Evolutionary conservation across 1,140 invertebrate genomes (phyloP).

Genomic region (Drosophila gunungcola): DNA sequence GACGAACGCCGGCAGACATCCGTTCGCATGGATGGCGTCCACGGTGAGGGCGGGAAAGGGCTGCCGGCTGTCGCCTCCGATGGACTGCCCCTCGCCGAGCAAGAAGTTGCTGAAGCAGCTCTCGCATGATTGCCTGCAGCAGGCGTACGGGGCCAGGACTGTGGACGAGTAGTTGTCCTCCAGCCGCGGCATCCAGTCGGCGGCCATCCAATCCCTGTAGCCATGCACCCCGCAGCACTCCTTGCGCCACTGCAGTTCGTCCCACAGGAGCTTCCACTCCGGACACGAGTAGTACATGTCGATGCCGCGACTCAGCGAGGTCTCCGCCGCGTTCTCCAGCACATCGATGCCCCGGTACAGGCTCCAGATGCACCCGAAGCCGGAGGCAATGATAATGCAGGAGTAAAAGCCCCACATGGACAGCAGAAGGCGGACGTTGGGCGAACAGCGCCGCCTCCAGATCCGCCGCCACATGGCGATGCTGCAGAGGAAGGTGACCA

Average conservation of each 20-base stretch:
- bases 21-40: constrained; percentile 58
- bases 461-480: constrained; percentile 66
- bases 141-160: constrained; percentile 69
- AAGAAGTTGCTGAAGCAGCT: constrained; percentile 33
- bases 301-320: constrained; percentile 64
- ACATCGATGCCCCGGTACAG: constrained; percentile 49
- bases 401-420: constrained; percentile 72
- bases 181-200: constrained; percentile 71
- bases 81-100: constrained; percentile 6
- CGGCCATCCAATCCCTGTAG: constrained; percentile 79
- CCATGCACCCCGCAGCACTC: constrained; percentile 75
- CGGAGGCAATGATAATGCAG: constrained; percentile 65
- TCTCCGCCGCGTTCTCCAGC: constrained; percentile 54
- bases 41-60: constrained; percentile 48
- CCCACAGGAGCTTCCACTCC: constrained; percentile 81
- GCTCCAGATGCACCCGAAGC: constrained; percentile 60
- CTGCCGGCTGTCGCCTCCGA: not conserved
- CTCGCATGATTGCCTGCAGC: constrained; percentile 47
- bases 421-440: constrained; percentile 65
- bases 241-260: constrained; percentile 64
- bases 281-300: constrained; percentile 77
- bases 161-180: not conserved
- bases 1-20: constrained; percentile 57
- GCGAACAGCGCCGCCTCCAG: constrained; percentile 67
- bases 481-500: constrained; percentile 64